Evolutionary conservation across 1,140 invertebrate genomes (phyloP).

Genomic region (Pemphigus obesinymphae): DNA sequence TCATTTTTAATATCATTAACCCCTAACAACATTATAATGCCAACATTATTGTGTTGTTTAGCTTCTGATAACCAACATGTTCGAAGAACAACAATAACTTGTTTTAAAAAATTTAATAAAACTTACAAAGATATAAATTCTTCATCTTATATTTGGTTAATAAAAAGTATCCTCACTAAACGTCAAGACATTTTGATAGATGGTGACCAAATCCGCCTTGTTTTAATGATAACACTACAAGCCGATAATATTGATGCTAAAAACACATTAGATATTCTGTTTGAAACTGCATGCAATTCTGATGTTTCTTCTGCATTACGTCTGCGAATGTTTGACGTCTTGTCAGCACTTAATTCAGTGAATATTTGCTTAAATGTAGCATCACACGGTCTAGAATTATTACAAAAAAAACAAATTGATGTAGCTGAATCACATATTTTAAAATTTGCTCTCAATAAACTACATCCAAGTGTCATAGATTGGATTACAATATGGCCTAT

Average conservation of each 20-base stretch:
- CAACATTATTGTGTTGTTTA: conserved; percentile 19
- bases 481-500: conserved; percentile 16
- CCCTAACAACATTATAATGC: neutral
- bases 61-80: neutral
- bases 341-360: conserved; percentile 1
- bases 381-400: conserved; percentile 5
- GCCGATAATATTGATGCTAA: conserved; percentile 87
- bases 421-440: conserved; percentile 36
- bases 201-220: conserved; percentile 20
- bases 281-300: conserved; percentile 24
- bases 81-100: neutral
- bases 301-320: conserved; percentile 16
- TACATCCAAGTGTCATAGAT: conserved; percentile 21
- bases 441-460: conserved; percentile 24
- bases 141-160: conserved; percentile 4
- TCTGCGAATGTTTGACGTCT: conserved; percentile 31
- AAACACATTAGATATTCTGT: conserved; percentile 60
- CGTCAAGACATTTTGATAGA: conserved; percentile 13
- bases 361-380: neutral
- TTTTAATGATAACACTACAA: conserved; percentile 54
- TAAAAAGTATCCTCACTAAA: conserved; percentile 16
- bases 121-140: conserved; percentile 1
- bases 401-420: conserved; percentile 15
- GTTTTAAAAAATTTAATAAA: conserved; percentile 7
- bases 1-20: neutral